These are phyloP conservation scores for Leguminivora glycinivorella DNA, from an alignment of 1,140 invertebrate genomes.

Conservation along the genomic window DNA sequence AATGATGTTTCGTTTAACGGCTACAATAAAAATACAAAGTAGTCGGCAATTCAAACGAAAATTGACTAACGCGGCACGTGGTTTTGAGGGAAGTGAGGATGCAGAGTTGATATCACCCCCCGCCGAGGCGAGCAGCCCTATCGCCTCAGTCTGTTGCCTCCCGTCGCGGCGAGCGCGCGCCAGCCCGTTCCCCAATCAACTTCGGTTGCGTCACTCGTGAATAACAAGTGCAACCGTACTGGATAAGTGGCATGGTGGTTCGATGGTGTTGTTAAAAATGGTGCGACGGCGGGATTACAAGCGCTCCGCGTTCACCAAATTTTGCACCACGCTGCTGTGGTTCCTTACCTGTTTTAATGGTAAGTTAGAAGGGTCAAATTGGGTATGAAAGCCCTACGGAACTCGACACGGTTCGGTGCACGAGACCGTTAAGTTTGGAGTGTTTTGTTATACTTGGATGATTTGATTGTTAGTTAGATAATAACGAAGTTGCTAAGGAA, in stretches of 20 bases:
- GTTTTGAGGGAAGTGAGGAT: slow-evolving; percentile 61
- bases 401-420: slow-evolving; percentile 49
- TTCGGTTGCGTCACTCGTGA: slow-evolving; percentile 66
- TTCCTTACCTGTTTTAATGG: slow-evolving; percentile 64
- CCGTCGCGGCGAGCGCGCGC: slow-evolving; percentile 46
- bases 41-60: slow-evolving; percentile 57
- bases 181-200: slow-evolving; percentile 39
- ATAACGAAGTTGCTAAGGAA: neutral
- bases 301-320: slow-evolving; percentile 51
- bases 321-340: slow-evolving; percentile 60
- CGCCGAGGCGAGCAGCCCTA: slow-evolving; percentile 49
- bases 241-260: slow-evolving; percentile 63
- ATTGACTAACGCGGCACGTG: slow-evolving; percentile 69
- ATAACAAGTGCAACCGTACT: slow-evolving; percentile 41
- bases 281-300: slow-evolving; percentile 57
- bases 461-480: slow-evolving; percentile 20
- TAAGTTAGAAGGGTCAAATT: slow-evolving; percentile 60
- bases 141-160: slow-evolving; percentile 54
- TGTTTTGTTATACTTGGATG: slow-evolving; percentile 24
- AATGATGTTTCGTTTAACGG: slow-evolving; percentile 58
- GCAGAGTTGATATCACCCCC: slow-evolving; percentile 60
- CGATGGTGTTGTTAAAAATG: slow-evolving; percentile 64
- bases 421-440: slow-evolving; percentile 43
- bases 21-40: slow-evolving; percentile 62
- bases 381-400: slow-evolving; percentile 38